Percentiles rank a stretch among this genome's conserved stretches.
Conservation (phyloP, 37 sponge, comb jelly and placozoan species). For the Haliclona indistincta region DNA sequence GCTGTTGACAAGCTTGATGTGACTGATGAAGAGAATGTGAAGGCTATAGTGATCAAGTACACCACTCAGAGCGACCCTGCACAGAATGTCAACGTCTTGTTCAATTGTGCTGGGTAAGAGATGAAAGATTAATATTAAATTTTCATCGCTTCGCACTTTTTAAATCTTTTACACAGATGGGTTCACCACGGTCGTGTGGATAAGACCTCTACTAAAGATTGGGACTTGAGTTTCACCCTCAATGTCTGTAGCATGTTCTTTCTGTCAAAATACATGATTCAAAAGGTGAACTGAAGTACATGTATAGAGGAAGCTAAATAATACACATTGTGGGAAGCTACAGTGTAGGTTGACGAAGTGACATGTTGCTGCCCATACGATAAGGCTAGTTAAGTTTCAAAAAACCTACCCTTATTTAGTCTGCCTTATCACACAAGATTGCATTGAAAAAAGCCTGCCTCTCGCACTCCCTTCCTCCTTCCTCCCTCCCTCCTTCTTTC, state of each 20-base stretch:
- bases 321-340: too few species aligned
- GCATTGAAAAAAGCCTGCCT: too few species aligned
- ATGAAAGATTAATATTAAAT: not conserved
- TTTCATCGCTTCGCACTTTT: not conserved
- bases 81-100: slow-evolving; percentile 56
- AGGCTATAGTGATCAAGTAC: slow-evolving; percentile 38
- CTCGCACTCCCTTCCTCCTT: too few species aligned
- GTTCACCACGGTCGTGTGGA: slow-evolving; percentile 68
- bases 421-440: too few species aligned
- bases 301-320: too few species aligned
- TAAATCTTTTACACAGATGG: slow-evolving; percentile 16
- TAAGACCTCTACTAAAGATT: slow-evolving; percentile 48
- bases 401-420: too few species aligned
- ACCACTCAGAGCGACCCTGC: not conserved
- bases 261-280: slow-evolving; percentile 39
- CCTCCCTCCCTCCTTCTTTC: too few species aligned
- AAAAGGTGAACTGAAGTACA: too few species aligned
- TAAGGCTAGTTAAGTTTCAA: too few species aligned
- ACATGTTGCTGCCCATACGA: too few species aligned
- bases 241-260: slow-evolving; percentile 87
- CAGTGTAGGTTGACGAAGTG: too few species aligned
- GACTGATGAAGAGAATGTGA: slow-evolving; percentile 44
- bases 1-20: slow-evolving; percentile 54
- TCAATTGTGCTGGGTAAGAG: slow-evolving; percentile 88
- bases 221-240: slow-evolving; percentile 74